phyloP scores from a whole-genome alignment of 2,113 vertebrate genomes.

The Solea senegalensis region DNA sequence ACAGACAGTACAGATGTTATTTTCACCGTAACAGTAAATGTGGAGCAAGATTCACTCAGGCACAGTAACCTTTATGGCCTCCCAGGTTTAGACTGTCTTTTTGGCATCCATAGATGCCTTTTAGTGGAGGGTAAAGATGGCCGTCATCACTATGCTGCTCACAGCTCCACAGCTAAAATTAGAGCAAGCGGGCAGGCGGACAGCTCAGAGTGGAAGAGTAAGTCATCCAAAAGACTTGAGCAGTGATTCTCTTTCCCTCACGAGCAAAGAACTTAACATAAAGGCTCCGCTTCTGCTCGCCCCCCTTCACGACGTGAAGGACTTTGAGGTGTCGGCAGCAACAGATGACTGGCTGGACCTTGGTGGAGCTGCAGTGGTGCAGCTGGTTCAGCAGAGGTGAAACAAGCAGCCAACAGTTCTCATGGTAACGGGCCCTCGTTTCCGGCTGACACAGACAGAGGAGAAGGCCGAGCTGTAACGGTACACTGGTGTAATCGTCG shows the following conservation, averaged over 20 bases:
- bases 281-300: background rate
- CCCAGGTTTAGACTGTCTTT: conserved; percentile 44
- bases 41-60: conserved; percentile 10
- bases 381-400: conserved; percentile 46
- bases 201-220: conserved; percentile 59
- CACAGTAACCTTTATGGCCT: conserved; percentile 34
- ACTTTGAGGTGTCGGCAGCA: conserved; percentile 13
- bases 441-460: conserved; percentile 50
- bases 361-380: conserved; percentile 1
- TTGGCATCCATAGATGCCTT: conserved; percentile 67
- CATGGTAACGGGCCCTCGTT: conserved; percentile 71
- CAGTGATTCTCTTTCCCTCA: conserved; percentile 30
- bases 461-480: conserved; percentile 51
- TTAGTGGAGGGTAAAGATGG: conserved; percentile 77
- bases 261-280: conserved; percentile 37
- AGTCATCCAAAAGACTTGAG: conserved; percentile 64
- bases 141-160: conserved; percentile 80
- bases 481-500: conserved; percentile 69
- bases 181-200: conserved; percentile 64
- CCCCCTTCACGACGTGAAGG: background rate
- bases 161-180: conserved; percentile 80
- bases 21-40: background rate
- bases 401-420: conserved; percentile 53
- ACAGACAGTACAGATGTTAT: background rate
- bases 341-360: background rate